Evolutionary conservation across 1,140 invertebrate genomes (phyloP).

Genomic region (Scaptomyza montana): DNA sequence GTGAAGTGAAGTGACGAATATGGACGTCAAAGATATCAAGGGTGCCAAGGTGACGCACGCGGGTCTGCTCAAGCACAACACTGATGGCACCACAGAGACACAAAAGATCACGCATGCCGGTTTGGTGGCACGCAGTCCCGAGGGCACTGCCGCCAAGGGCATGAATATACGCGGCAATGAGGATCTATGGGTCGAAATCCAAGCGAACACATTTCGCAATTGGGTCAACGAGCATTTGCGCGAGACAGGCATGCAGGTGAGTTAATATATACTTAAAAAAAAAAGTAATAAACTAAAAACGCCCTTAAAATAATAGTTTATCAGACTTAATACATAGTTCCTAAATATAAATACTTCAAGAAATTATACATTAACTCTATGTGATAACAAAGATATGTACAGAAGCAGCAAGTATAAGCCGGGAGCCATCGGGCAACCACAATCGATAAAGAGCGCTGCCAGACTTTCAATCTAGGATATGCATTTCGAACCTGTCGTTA

Average conservation of each 20-base stretch:
- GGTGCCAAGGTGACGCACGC: conserved; percentile 83
- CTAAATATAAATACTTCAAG: no score
- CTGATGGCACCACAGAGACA: conserved; percentile 81
- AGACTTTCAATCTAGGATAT: no score
- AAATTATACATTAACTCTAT: no score
- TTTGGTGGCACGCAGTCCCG: conserved; percentile 93
- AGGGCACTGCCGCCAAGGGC: conserved; percentile 94
- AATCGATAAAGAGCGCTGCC: no score
- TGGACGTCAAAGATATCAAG: conserved; percentile 84
- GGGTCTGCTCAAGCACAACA: conserved; percentile 81
- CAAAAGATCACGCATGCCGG: conserved; percentile 87
- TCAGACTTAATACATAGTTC: no score
- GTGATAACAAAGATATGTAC: no score
- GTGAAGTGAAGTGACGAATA: conserved; percentile 47
- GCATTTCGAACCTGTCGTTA: no score
- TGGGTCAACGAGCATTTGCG: conserved; percentile 98
- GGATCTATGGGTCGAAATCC: conserved; percentile 97
- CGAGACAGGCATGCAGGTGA: conserved; percentile 87
- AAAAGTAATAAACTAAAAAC: not conserved
- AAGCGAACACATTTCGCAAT: conserved; percentile 98
- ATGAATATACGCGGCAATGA: conserved; percentile 97
- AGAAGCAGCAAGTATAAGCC: no score
- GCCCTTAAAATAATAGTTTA: no score
- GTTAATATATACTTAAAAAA: conserved; percentile 18
- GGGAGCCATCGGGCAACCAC: no score